These are phyloP conservation scores for Vireo altiloquus DNA, from an alignment of 2,113 vertebrate species.

Conservation along the genomic window DNA sequence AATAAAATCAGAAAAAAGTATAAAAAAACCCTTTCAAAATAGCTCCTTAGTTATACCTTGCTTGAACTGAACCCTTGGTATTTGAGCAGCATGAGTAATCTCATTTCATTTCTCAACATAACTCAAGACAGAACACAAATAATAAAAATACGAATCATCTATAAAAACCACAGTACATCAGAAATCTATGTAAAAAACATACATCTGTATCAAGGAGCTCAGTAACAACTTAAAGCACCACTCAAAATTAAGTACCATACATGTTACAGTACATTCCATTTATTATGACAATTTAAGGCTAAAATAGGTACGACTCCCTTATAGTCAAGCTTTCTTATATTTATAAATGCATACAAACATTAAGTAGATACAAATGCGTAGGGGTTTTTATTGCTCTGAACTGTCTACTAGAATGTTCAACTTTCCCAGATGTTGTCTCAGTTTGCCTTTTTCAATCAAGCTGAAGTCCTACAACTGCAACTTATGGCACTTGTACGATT, in stretches of 20 bases:
- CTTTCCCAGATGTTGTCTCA: not conserved
- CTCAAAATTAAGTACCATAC: conserved; percentile 56
- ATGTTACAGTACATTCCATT: conserved; percentile 64
- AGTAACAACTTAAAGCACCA: conserved; percentile 58
- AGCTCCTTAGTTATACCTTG: not conserved
- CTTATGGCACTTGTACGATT: not conserved
- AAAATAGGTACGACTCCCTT: conserved; percentile 52
- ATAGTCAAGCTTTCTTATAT: conserved; percentile 48
- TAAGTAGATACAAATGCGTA: conserved; percentile 16
- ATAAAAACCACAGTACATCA: conserved; percentile 49
- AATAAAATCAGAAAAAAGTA: not conserved
- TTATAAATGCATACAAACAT: conserved; percentile 60
- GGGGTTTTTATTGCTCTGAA: conserved; percentile 55
- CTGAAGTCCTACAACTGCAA: conserved; percentile 27
- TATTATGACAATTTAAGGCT: conserved; percentile 65
- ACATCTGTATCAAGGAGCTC: not conserved
- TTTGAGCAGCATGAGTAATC: not conserved
- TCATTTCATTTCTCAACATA: not conserved
- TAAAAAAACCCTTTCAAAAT: not conserved
- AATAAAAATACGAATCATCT: conserved; percentile 20
- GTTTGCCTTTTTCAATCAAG: conserved; percentile 32
- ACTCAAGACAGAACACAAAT: not conserved
- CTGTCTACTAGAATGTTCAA: not conserved
- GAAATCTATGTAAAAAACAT: conserved; percentile 40
- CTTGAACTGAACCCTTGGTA: not conserved